phyloP scores from a whole-genome alignment of 2,888 invertebrate species.

The Crepidodera aurea region DNA sequence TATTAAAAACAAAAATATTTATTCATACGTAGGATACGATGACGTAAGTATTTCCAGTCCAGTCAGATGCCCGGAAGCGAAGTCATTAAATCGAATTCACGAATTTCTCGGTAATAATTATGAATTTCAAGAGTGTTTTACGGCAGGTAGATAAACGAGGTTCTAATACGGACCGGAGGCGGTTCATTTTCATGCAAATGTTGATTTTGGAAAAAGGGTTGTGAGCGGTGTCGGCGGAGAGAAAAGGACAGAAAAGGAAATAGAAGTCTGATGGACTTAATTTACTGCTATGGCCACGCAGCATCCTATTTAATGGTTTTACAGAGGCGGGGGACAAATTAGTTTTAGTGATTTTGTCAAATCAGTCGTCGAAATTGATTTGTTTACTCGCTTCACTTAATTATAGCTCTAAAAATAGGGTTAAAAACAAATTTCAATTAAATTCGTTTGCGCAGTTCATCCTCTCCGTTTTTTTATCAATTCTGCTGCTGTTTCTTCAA shows the following conservation, averaged over 20 bases:
- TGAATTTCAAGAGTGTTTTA: constrained; percentile 27
- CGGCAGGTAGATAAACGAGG: constrained; percentile 36
- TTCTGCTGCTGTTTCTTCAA: too few relatives aligned
- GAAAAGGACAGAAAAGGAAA: constrained; percentile 45
- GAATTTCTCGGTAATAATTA: constrained; percentile 35
- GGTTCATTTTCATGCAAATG: constrained; percentile 48
- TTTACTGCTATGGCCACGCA: constrained; percentile 36
- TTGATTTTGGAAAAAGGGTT: constrained; percentile 40
- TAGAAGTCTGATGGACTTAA: constrained; percentile 48
- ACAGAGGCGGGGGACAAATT: constrained; percentile 17
- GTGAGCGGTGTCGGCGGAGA: constrained; percentile 1
- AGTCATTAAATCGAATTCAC: constrained; percentile 21
- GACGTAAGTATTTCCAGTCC: constrained; percentile 12
- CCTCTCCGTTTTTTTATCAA: too few relatives aligned
- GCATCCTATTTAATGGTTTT: constrained; percentile 29
- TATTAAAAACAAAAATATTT: neutral
- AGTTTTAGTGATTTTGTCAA: neutral
- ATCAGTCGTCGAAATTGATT: too few relatives aligned
- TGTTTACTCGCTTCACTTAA: too few relatives aligned
- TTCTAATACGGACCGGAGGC: constrained; percentile 39
- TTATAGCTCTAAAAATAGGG: too few relatives aligned
- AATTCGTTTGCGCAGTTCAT: too few relatives aligned
- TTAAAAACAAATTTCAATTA: too few relatives aligned
- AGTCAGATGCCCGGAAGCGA: constrained; percentile 21
- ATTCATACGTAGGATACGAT: neutral